Evolutionary conservation across 2,797 vertebrate genomes (phyloP).

Genomic region (Percopsis omiscomaycus): DNA sequence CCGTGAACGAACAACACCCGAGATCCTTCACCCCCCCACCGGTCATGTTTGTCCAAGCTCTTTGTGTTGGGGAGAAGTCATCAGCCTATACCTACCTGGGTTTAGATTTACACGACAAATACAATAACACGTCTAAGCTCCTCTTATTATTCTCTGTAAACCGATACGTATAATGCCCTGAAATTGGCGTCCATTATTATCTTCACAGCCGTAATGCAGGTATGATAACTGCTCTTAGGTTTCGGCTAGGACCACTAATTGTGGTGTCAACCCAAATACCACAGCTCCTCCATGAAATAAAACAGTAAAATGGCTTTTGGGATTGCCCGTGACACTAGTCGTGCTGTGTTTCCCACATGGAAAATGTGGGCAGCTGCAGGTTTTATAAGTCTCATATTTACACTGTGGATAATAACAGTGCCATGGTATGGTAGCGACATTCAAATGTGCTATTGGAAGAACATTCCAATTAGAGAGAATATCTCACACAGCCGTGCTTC

Average conservation of each 20-base stretch:
- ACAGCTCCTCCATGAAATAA: constrained; percentile 47
- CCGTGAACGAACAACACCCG: not conserved
- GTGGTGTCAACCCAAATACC: constrained; percentile 39
- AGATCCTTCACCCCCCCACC: not conserved
- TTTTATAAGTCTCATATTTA: not conserved
- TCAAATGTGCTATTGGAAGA: not conserved
- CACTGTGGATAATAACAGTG: not conserved
- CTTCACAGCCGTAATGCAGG: constrained; percentile 25
- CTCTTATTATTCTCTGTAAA: constrained; percentile 27
- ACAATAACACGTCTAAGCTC: constrained; percentile 17
- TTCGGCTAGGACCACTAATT: constrained; percentile 46
- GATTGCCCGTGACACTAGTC: constrained; percentile 19
- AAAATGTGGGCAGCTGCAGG: not conserved
- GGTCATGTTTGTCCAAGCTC: not conserved
- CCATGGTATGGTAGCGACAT: not conserved
- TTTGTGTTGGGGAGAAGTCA: constrained; percentile 2
- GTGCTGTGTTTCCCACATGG: constrained; percentile 16
- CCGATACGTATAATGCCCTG: constrained; percentile 15
- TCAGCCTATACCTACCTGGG: not conserved
- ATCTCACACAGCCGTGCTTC: not conserved
- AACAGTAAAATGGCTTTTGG: constrained; percentile 42
- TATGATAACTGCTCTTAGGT: constrained; percentile 28
- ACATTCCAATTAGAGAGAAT: too few relatives aligned
- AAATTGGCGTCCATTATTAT: constrained; percentile 31
- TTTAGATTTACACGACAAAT: constrained; percentile 5